phyloP scores from a whole-genome alignment of 2,113 vertebrate species.

The Rhea americana region DNA sequence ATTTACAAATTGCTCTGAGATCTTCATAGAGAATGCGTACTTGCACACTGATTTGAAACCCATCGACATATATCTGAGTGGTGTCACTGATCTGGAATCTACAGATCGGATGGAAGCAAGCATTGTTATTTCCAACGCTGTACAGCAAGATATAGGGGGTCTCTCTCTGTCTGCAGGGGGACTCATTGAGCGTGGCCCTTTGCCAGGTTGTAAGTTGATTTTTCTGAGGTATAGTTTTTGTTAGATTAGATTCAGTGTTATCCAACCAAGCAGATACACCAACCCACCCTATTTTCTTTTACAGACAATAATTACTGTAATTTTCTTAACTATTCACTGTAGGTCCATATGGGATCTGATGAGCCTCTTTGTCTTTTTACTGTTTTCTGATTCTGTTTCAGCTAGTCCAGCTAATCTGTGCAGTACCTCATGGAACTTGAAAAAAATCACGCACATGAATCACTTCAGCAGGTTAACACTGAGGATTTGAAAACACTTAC shows the following conservation, averaged over 20 bases:
- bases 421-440: not conserved
- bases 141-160: not conserved
- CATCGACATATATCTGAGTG: not conserved
- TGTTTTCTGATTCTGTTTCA: not conserved
- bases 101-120: not conserved
- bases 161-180: not conserved
- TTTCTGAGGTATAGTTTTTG: not conserved
- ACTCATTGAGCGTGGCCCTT: not conserved
- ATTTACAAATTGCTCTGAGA: not conserved
- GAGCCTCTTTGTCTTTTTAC: not conserved
- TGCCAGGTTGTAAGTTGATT: not conserved
- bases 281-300: not conserved
- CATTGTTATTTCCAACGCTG: not conserved
- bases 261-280: not conserved
- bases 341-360: not conserved
- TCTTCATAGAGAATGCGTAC: not conserved
- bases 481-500: not conserved
- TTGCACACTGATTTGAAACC: not conserved
- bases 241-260: not conserved
- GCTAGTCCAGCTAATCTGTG: not conserved
- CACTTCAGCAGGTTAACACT: not conserved
- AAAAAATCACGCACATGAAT: not conserved
- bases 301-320: not conserved
- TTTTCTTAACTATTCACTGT: not conserved
- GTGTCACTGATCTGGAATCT: not conserved